These are phyloP conservation scores for Micrastur ruficollis DNA, from an alignment of 2,797 vertebrate genomes.

Conservation along the genomic window DNA sequence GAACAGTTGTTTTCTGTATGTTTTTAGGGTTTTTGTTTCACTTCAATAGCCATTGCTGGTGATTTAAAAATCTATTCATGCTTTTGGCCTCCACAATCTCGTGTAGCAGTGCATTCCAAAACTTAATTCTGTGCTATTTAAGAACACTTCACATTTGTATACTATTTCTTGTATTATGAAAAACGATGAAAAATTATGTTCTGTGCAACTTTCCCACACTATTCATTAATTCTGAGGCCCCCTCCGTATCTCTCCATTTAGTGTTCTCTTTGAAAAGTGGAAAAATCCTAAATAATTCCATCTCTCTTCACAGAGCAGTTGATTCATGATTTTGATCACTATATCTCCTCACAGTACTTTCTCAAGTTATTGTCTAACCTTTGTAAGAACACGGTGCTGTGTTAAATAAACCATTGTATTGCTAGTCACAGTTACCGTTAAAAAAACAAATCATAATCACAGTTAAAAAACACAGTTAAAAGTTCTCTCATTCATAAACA, in stretches of 20 bases:
- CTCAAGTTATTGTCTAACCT: slow-evolving; percentile 21
- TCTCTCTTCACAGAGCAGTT: slow-evolving; percentile 48
- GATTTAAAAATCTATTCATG: not conserved
- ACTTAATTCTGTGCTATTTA: not conserved
- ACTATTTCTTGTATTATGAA: not conserved
- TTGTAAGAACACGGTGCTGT: not conserved
- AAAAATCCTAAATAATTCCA: slow-evolving; percentile 7
- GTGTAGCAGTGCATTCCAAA: not conserved
- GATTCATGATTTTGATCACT: not conserved
- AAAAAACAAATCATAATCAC: not conserved
- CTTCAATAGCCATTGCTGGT: not conserved
- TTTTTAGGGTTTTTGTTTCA: not conserved
- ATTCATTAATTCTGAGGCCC: not conserved
- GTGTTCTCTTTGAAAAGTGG: not conserved
- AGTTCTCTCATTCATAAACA: not conserved
- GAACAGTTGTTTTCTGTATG: not conserved
- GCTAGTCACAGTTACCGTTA: not conserved
- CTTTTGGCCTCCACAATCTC: not conserved
- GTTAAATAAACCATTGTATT: not conserved
- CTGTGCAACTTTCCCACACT: slow-evolving; percentile 5
- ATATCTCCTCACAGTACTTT: not conserved
- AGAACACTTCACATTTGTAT: not conserved
- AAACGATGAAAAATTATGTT: not conserved
- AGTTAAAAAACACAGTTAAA: not conserved
- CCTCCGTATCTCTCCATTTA: not conserved